These are phyloP conservation scores for Calliopsis andreniformis DNA, from an alignment of 1,140 invertebrate species.

Conservation along the genomic window DNA sequence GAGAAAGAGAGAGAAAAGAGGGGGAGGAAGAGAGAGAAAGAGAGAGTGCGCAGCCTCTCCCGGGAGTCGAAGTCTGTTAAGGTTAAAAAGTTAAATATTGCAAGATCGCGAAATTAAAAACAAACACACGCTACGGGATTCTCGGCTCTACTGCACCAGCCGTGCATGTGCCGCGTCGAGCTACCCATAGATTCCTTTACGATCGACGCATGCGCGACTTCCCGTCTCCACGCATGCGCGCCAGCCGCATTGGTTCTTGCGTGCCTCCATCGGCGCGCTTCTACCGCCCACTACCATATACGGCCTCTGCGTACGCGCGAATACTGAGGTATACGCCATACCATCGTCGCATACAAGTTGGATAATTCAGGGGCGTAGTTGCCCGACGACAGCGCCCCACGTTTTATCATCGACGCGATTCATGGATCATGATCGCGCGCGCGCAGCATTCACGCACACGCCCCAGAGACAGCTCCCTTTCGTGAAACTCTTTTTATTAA, in stretches of 20 bases:
- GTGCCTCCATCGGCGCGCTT: slow-evolving; percentile 23
- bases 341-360: slow-evolving; percentile 58
- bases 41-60: slow-evolving; percentile 50
- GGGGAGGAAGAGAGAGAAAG: not conserved
- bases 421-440: not conserved
- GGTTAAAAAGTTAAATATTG: slow-evolving; percentile 52
- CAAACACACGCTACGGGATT: slow-evolving; percentile 72
- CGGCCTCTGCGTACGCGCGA: slow-evolving; percentile 72
- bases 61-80: slow-evolving; percentile 47
- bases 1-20: slow-evolving; percentile 31
- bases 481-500: slow-evolving; percentile 25
- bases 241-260: slow-evolving; percentile 55
- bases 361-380: slow-evolving; percentile 55
- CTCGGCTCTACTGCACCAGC: slow-evolving; percentile 77
- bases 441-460: no score
- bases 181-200: slow-evolving; percentile 11
- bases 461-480: not conserved
- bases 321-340: slow-evolving; percentile 60
- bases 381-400: slow-evolving; percentile 1
- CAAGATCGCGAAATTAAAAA: slow-evolving; percentile 41
- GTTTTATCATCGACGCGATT: slow-evolving; percentile 1
- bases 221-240: slow-evolving; percentile 21
- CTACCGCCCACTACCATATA: slow-evolving; percentile 80
- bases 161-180: slow-evolving; percentile 63
- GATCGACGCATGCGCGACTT: slow-evolving; percentile 53